Base-by-base conservation (phyloP, 1,140 invertebrate genomes). In the Lithobius niger region DNA sequence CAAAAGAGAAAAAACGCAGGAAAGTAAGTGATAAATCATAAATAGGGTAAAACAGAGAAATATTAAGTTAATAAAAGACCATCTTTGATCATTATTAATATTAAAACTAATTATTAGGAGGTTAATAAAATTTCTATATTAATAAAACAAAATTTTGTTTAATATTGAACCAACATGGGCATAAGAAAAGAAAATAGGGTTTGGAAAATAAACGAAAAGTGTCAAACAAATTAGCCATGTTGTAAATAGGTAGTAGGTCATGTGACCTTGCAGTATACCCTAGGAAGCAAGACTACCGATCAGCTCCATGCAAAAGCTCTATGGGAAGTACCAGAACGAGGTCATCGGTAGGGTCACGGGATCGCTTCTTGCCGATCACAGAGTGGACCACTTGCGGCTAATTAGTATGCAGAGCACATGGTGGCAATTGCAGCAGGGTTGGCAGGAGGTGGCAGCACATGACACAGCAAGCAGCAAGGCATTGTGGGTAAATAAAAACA, bases 261-360 rank as follows among this genome's bases (percentile, higher is more conserved):
- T 70, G 70, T 68, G 67, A 69, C 66, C 67, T 67, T 69, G 67
- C 68, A 66, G 65, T 57, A 58, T 56, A 61, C 62, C 58, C 53
- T 27, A 28, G 16, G 25, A 50, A 42, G 45, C 26, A 60, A 60
- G 22, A 66, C 67, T 70, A 68, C 62, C 44, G 22, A 59, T 42
- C 31, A 65, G 66, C 67, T 69, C 69, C 71, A 71, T 71, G 71
- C 70, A 72, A 69, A 61, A 71, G 69, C 70, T 68, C 69, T 64
- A 69, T 66, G 3, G 63, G 54, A 62, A 81, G 83, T 89, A 89
- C 86, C 86, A 88, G 84, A 83, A 88, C 80, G 78, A 89, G 78
- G 78, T 89, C 86, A 76, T 84, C 84, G 70, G 74, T 79, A 77
- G 81, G 79, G 76, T 84, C 82, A 74, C 82, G 81, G 75, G 80